Base-by-base conservation (phyloP, 2,888 invertebrate species). In the Epinotia nisella region DNA sequence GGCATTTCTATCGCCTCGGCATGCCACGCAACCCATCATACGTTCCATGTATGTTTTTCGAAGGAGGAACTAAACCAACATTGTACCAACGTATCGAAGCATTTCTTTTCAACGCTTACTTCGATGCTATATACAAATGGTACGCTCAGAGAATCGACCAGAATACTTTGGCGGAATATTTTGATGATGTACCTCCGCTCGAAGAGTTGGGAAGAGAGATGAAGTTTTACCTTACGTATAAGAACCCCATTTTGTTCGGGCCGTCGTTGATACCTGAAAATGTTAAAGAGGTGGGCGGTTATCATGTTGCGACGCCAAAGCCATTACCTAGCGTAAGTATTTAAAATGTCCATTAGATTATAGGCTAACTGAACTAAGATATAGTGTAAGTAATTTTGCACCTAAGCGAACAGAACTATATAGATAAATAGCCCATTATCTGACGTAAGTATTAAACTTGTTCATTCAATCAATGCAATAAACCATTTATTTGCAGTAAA, bases 251-350 rank as follows among this genome's bases (percentile, higher is more conserved):
- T 0, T 78, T 95, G 0, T 89, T 92, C 69, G 95, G 95, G 0
- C 86, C 94, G 0, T 86, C 88, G 15, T 93, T 95, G 0, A 81
- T 88, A n/a, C 87, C 95, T 0, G 90, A 94, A 0, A 94, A 94
- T 76, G 87, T 95, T 0, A 90, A 95, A 19, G 95, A 95, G 87
- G 93, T 95, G 1, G 95, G 94, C 35, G 96, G 95, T 2, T 89
- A 94, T 71, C 95, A 95, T 75, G 90, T 95, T 0, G 83, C 83
- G 11, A 78, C 87, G 67, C 77, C 87, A 0, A 88, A 91, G 66
- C 81, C 89, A 24, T 75, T 96, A 35, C 89, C 94, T 0, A 60
- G 80, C 69, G 92, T 90, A 81, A 83, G 85, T 84, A 71, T n/a
- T 17, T 39, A 17, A 35, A 24, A 39, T 19, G 70, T 35, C 10